These are phyloP conservation scores for Apamea monoglypha DNA, from an alignment of 2,888 invertebrate species.

Conservation along the genomic window DNA sequence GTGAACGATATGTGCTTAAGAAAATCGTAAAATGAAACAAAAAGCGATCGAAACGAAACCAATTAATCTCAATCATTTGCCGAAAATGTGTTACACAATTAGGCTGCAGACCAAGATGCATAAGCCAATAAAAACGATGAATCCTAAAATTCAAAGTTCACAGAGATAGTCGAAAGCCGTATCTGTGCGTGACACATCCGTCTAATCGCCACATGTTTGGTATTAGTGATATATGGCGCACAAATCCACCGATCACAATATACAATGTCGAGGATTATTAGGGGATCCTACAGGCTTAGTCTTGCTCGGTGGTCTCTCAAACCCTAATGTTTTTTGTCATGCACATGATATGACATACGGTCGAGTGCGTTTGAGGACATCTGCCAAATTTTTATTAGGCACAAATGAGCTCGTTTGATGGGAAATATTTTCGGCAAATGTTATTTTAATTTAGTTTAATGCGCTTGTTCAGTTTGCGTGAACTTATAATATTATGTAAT, in stretches of 20 bases:
- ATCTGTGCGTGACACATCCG: constrained; percentile 68
- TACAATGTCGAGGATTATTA: constrained; percentile 84
- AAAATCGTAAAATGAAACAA: too few relatives aligned
- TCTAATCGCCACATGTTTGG: constrained; percentile 86
- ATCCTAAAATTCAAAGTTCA: constrained; percentile 25
- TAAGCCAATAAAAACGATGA: constrained; percentile 19
- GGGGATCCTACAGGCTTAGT: constrained; percentile 83
- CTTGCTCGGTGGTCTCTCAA: constrained; percentile 87
- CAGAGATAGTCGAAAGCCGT: constrained; percentile 39
- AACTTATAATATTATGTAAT: neutral
- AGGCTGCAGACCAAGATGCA: too few relatives aligned
- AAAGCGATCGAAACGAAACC: too few relatives aligned
- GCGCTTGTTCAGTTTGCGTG: constrained; percentile 22
- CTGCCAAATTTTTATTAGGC: constrained; percentile 73
- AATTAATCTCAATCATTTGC: too few relatives aligned
- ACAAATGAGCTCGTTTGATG: constrained; percentile 37
- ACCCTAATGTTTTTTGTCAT: constrained; percentile 81
- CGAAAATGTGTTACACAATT: too few relatives aligned
- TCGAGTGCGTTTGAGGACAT: constrained; percentile 78
- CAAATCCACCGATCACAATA: constrained; percentile 89
- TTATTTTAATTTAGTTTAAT: constrained; percentile 26
- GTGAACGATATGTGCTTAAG: too few relatives aligned
- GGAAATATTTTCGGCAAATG: constrained; percentile 37
- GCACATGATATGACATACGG: constrained; percentile 75
- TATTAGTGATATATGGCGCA: constrained; percentile 82